A percentile compares a stretch with the other conserved stretches of the same genome.
These are phyloP conservation scores for Brachionus koreanus DNA, from an alignment of 1,140 invertebrate genomes.

Conservation along the genomic window DNA sequence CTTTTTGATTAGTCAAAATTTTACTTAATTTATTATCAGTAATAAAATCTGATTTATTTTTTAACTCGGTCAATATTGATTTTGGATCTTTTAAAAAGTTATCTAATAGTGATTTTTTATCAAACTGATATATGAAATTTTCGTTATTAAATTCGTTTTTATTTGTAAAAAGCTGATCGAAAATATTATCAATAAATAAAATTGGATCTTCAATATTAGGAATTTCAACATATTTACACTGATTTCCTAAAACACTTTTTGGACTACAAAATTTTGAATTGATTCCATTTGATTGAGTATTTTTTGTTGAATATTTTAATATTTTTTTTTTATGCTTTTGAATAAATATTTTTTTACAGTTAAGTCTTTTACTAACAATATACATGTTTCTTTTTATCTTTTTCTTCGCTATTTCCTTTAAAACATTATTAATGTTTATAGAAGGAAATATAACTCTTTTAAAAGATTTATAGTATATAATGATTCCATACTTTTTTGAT, in stretches of 20 bases:
- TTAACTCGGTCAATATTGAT: too few relatives aligned
- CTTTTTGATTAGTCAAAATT: too few relatives aligned
- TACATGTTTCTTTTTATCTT: neutral
- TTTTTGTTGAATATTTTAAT: neutral
- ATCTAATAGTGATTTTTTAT: too few relatives aligned
- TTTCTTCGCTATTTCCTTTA: neutral
- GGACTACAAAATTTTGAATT: neutral
- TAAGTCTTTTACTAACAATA: neutral
- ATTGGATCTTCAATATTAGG: slow-evolving; percentile 14
- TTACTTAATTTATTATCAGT: too few relatives aligned
- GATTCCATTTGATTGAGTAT: neutral
- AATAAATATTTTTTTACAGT: neutral
- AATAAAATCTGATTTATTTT: too few relatives aligned
- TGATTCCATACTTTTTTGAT: neutral
- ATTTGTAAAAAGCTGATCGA: neutral
- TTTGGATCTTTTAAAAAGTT: too few relatives aligned
- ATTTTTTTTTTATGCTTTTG: neutral
- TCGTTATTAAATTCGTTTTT: neutral
- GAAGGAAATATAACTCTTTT: neutral
- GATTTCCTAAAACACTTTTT: neutral
- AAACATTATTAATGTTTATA: neutral
- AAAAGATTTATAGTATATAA: neutral
- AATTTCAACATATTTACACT: neutral
- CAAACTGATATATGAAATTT: too few relatives aligned
- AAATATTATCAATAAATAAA: slow-evolving; percentile 21